A percentile compares a stretch with the other conserved stretches of the same genome.
These are phyloP conservation scores for Anhinga rufa DNA, from an alignment of 2,113 vertebrate species.

Conservation along the genomic window DNA sequence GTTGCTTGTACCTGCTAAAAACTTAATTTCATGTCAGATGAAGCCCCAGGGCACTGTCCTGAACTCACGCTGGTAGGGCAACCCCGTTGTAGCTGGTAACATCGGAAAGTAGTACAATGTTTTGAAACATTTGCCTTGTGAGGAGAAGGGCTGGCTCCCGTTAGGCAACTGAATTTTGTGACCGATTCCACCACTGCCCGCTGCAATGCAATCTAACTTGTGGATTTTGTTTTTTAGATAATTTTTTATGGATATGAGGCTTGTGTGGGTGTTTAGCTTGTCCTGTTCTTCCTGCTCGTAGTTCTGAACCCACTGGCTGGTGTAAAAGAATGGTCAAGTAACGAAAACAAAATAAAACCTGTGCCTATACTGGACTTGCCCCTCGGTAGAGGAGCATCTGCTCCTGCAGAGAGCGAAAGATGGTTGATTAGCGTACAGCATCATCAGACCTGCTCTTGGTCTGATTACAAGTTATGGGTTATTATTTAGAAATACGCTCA, in stretches of 20 bases:
- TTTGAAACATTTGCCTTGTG: background rate
- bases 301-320: background rate
- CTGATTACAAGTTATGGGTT: background rate
- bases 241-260: background rate
- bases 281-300: background rate
- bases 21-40: background rate
- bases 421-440: background rate
- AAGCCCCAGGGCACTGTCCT: background rate
- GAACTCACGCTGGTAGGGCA: background rate
- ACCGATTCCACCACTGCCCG: background rate
- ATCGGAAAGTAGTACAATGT: accelerated
- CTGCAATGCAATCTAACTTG: background rate
- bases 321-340: background rate
- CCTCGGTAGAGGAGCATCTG: background rate
- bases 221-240: background rate
- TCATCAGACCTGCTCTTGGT: background rate
- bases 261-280: background rate
- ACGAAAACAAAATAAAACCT: background rate
- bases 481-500: background rate
- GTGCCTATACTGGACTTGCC: background rate
- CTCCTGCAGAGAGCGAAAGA: background rate
- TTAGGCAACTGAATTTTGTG: background rate
- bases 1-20: background rate
- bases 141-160: background rate
- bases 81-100: background rate